Evolutionary conservation across 1,140 invertebrate genomes (phyloP), one percentile per base, ranked within the genome.

Genomic region (Lordiphosa mommai): DNA sequence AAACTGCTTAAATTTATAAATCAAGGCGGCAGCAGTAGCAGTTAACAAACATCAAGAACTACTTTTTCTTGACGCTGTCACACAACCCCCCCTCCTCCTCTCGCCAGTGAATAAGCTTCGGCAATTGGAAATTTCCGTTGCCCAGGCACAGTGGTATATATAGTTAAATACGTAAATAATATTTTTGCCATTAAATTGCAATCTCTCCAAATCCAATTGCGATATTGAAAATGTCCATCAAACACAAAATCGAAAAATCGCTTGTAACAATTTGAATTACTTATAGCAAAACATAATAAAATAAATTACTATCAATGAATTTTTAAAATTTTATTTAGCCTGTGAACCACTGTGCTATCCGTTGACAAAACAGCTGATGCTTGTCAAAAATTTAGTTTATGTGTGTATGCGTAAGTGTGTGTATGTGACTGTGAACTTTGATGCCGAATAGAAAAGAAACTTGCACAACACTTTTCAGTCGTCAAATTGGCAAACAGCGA

Each of bases 101-200:
- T 32, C 50, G 23, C 23, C 23, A 1, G 46, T 57, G 17, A 27
- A 36, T 8, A 41, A 49, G 16, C 55, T 71, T 79, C 17, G 65
- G 20, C 63, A 76, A 61, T 60, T 46, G 76, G 74, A 82, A 80
- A 71, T 80, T 82, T 80, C 74, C 74, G 67, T 43, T 71, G 70
- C 32, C 23, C 32, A 17, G 30, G 29, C 51, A 55, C 70, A 50
- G 63, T 67, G 61, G 63, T 40, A 27, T 32, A 14, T 14, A n/a
- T 8, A 20, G 5, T 10, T 5, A 50, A 4, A 20, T 20, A 20
- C 17, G n/a, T n/a, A n/a, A n/a, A n/a, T n/a, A n/a, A n/a, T n/a
- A n/a, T n/a, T n/a, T n/a, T n/a, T n/a, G n/a, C n/a, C n/a, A n/a
- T n/a, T n/a, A n/a, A n/a, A n/a, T n/a, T n/a, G n/a, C n/a, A n/a